Evolutionary conservation across 2,888 invertebrate species (phyloP).

Genomic region (Rambutsinella grinnellia): DNA sequence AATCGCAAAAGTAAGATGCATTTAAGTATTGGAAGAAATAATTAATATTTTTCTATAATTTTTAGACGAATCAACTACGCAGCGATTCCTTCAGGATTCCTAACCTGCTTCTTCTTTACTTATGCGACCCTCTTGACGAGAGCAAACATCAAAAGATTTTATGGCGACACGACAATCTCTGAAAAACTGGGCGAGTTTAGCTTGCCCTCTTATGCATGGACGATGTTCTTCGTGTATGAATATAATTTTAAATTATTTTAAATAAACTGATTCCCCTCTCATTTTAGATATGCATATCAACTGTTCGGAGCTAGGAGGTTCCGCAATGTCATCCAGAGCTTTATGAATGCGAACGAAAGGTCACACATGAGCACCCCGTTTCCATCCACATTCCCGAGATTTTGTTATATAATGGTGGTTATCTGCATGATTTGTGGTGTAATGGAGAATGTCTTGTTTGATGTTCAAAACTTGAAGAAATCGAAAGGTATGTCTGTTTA

Average conservation of each 20-base stretch:
- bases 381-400: slow-evolving; percentile 16
- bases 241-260: not conserved
- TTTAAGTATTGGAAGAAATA: not conserved
- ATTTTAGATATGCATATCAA: slow-evolving; percentile 12
- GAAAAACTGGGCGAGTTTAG: slow-evolving; percentile 30
- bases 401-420: slow-evolving; percentile 14
- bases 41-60: not conserved
- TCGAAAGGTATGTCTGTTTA: not conserved
- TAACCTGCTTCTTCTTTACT: slow-evolving; percentile 13
- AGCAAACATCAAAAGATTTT: slow-evolving; percentile 18
- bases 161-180: not conserved
- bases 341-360: slow-evolving; percentile 8
- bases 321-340: slow-evolving; percentile 23
- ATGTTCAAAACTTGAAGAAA: slow-evolving; percentile 18
- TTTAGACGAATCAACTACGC: slow-evolving; percentile 7
- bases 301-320: slow-evolving; percentile 27
- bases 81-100: slow-evolving; percentile 4
- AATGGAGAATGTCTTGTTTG: slow-evolving; percentile 23
- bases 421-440: slow-evolving; percentile 13
- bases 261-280: not conserved
- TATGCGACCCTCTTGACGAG: slow-evolving; percentile 13
- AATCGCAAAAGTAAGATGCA: slow-evolving; percentile 22
- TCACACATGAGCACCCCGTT: slow-evolving; percentile 16
- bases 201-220: slow-evolving; percentile 17
- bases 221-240: slow-evolving; percentile 35